These are phyloP conservation scores for Urocitellus parryii DNA, from an alignment of 2,113 vertebrate species.

Conservation along the genomic window DNA sequence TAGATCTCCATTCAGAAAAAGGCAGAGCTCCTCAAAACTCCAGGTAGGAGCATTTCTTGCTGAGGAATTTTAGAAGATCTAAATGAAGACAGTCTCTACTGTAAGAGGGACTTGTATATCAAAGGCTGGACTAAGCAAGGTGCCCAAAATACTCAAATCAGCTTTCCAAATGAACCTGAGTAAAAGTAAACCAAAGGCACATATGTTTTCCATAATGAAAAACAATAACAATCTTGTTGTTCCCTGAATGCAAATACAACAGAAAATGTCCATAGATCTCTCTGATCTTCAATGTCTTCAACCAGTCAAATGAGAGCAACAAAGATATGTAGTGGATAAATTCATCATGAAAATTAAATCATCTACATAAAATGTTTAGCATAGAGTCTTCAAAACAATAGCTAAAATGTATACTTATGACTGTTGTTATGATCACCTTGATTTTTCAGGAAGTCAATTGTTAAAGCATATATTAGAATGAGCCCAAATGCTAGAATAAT, in stretches of 20 bases:
- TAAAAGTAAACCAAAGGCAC: background rate
- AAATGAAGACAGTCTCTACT: background rate
- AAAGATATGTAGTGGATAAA: background rate
- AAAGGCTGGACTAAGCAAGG: background rate
- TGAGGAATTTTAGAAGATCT: background rate
- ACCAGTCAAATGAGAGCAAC: background rate
- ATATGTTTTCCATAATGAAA: background rate
- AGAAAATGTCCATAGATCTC: background rate
- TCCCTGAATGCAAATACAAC: background rate
- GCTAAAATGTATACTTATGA: background rate
- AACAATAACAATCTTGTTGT: background rate
- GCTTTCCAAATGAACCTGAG: background rate
- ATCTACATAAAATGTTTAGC: background rate
- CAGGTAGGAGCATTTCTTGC: background rate
- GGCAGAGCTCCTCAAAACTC: background rate
- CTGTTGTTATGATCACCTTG: background rate
- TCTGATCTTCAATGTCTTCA: background rate
- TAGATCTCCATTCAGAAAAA: background rate
- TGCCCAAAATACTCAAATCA: background rate
- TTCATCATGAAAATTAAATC: background rate
- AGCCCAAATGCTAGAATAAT: background rate
- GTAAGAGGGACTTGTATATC: fast-evolving
- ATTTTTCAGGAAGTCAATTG: background rate
- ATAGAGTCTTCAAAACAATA: background rate
- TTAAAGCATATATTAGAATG: background rate